These are phyloP conservation scores for Aegotheles bennettii DNA, from an alignment of 2,113 vertebrate species.

Conservation along the genomic window DNA sequence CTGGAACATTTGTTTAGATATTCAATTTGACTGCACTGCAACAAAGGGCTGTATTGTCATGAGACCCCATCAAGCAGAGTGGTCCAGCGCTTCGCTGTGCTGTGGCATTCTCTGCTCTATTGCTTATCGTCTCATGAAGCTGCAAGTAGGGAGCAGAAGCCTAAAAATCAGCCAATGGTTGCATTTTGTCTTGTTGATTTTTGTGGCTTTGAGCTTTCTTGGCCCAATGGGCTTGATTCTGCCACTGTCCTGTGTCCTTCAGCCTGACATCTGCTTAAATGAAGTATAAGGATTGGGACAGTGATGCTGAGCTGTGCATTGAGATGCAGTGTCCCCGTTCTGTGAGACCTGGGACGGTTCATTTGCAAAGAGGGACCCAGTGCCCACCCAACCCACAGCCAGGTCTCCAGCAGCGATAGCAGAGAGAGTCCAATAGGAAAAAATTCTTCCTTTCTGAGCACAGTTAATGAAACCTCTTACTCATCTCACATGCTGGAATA, in stretches of 20 bases:
- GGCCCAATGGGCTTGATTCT: neutral
- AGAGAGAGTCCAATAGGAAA: accelerated
- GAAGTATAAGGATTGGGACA: neutral
- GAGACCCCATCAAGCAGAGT: slow-evolving; percentile 4
- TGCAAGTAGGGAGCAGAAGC: neutral
- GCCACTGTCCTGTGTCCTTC: neutral
- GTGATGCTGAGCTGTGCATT: neutral
- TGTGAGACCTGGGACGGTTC: neutral
- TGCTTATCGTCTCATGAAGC: neutral
- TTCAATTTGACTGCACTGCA: slow-evolving; percentile 58
- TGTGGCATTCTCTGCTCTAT: slow-evolving; percentile 29
- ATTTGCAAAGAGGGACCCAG: neutral
- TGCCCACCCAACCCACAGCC: neutral
- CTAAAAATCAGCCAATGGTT: neutral
- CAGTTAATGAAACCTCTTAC: neutral
- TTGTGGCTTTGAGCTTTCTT: neutral
- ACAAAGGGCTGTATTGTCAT: slow-evolving; percentile 54
- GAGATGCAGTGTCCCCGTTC: neutral
- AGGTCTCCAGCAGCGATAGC: neutral
- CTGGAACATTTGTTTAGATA: slow-evolving; percentile 61
- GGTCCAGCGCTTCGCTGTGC: slow-evolving; percentile 2
- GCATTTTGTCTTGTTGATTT: neutral
- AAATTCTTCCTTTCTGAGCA: neutral
- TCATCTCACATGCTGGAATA: neutral
- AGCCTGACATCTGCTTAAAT: neutral